Conservation (phyloP, 2,797 vertebrate species). For the Thalassophryne amazonica region DNA sequence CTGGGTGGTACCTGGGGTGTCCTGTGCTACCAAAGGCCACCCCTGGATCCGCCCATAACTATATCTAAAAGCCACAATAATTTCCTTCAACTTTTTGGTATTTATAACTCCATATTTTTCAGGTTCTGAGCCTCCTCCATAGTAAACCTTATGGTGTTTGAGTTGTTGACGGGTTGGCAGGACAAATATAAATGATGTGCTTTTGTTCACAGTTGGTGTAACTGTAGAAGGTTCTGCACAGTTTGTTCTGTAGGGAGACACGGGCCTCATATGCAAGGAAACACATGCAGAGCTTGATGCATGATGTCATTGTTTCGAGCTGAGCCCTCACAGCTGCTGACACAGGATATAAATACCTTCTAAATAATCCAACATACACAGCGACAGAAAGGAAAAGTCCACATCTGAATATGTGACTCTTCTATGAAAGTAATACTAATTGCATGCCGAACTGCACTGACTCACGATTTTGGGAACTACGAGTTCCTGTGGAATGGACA, state of each 20-base stretch:
- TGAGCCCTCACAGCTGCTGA: not conserved
- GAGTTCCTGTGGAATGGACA: not conserved
- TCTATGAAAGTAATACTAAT: conserved; percentile 12
- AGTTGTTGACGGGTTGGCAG: no score
- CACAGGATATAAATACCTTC: not conserved
- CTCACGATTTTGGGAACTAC: conserved; percentile 16
- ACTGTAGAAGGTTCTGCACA: no score
- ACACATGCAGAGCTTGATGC: not conserved
- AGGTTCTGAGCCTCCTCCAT: no score
- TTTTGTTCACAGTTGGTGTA: no score
- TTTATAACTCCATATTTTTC: no score
- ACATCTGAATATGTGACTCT: not conserved
- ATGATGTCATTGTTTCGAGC: not conserved
- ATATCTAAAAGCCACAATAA: no score
- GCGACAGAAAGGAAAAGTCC: not conserved
- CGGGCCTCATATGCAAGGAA: not conserved
- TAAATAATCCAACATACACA: not conserved
- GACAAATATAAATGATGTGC: no score
- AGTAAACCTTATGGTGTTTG: no score
- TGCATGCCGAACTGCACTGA: conserved; percentile 7
- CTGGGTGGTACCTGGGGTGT: no score
- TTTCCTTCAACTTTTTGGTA: no score
- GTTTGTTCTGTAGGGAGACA: not conserved
- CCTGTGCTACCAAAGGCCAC: no score
- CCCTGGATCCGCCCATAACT: no score